Base-by-base conservation (phyloP, 2,113 vertebrate species). In the Mesitornis unicolor region DNA sequence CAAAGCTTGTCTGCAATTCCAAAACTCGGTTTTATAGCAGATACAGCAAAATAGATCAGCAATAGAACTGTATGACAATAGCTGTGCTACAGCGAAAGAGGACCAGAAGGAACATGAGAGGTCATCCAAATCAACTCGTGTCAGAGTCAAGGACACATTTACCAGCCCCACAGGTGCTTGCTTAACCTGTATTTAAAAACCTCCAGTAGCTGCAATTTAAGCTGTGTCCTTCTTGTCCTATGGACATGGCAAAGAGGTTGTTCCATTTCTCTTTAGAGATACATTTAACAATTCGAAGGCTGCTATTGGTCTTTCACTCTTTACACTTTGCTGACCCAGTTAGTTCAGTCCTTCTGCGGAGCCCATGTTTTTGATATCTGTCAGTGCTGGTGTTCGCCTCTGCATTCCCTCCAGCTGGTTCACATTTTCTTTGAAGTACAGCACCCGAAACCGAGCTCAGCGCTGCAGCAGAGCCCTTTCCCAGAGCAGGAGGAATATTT, bases 401-500 rank as follows among this genome's bases (percentile, higher is more conserved):
- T 85, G 59, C 24, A 24, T 80, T 86, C 68, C 71, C 76, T 92
- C 63, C 71, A 89, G 64, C 59, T 70, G 64, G 84, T 70, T 89
- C 69, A 59, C 60, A 54, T 78, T 85, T 87, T 54, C 73, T 95
- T 91, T 89, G 69, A 95, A 94, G 54, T 51, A 20, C 71, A 84
- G 60, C 59, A 70, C 59, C 69, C 9, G 2, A 97, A 96, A 87
- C 73, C 0, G 2, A 61, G 31, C 29, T 50, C 19, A 64, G 33
- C 84, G 47, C 29, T 87, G 64, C 60, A 91, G 60, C 43, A 89
- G 63, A 71, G 16, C 29, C 35, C 48, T 13, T 90, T 38, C 47
- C 57, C 81, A 79, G 81, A 79, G 65, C 74, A 85, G 61, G 48
- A 87, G 11, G 35, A 91, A 71, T 91, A 91, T 87, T 93, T 91